Percentiles rank a stretch among this genome's conserved stretches.
These are phyloP conservation scores for Dyspetes luteomarginatus DNA, from an alignment of 2,888 invertebrate species.

Conservation along the genomic window DNA sequence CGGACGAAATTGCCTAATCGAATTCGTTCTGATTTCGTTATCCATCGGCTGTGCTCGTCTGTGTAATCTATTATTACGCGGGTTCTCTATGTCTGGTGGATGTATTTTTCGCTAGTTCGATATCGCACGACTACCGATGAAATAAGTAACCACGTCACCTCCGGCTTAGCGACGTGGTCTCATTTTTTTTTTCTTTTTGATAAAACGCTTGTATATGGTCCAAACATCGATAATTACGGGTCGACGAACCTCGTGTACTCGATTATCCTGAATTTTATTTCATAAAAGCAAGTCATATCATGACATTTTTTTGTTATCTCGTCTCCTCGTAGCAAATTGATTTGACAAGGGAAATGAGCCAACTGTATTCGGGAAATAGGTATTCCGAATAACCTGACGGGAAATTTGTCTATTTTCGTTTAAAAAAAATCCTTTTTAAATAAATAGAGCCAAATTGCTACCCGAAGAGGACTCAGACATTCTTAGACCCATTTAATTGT, in stretches of 20 bases:
- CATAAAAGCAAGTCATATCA: too few relatives aligned
- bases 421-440: too few relatives aligned
- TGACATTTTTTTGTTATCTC: too few relatives aligned
- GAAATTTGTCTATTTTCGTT: too few relatives aligned
- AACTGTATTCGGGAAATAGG: too few relatives aligned
- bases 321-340: too few relatives aligned
- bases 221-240: neutral
- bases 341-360: too few relatives aligned
- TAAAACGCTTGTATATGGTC: neutral
- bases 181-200: neutral
- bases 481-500: too few relatives aligned
- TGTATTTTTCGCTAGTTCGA: conserved; percentile 54
- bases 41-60: conserved; percentile 16
- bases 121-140: conserved; percentile 10
- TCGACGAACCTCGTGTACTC: conserved; percentile 41
- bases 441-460: too few relatives aligned
- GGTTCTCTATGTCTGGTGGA: conserved; percentile 43
- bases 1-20: conserved; percentile 8
- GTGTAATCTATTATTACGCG: conserved; percentile 46
- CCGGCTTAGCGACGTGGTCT: conserved; percentile 34
- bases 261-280: conserved; percentile 32
- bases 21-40: conserved; percentile 31
- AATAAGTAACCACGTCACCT: conserved; percentile 29
- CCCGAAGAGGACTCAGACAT: too few relatives aligned
- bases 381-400: too few relatives aligned